Evolutionary conservation across 2,797 vertebrate genomes (phyloP).

Genomic region (Fistularia commersonii): DNA sequence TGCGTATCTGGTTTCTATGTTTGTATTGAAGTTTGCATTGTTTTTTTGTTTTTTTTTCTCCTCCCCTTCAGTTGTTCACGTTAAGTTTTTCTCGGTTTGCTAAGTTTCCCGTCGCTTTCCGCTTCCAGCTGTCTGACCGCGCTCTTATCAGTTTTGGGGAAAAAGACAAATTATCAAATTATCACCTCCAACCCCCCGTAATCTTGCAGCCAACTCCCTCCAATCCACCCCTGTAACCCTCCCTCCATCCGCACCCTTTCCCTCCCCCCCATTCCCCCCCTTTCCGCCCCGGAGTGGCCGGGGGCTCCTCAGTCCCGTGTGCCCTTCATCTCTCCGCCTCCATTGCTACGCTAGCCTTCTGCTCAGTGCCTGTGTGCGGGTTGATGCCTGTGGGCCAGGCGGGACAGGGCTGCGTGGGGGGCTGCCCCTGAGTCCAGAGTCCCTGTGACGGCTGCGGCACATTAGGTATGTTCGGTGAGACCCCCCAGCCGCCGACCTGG

Average conservation of each 20-base stretch:
- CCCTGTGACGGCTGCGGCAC: conserved; percentile 76
- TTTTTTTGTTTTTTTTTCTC: too few relatives aligned
- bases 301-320: conserved; percentile 58
- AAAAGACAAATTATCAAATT: conserved; percentile 23
- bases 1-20: conserved; percentile 51
- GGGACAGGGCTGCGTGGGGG: conserved; percentile 71
- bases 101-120: conserved; percentile 48
- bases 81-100: conserved; percentile 73
- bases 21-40: conserved; percentile 68
- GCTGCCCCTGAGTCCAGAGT: conserved; percentile 86
- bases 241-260: conserved; percentile 2
- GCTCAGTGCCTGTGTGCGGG: conserved; percentile 82
- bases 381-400: conserved; percentile 85
- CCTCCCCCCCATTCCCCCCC: conserved; percentile 6
- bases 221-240: conserved; percentile 12
- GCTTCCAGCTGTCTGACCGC: conserved; percentile 17
- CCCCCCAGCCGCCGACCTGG: conserved; percentile 74
- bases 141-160: conserved; percentile 17
- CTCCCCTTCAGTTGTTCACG: conserved; percentile 68
- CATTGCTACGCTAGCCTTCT: conserved; percentile 92
- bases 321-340: conserved; percentile 96
- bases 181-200: too few relatives aligned
- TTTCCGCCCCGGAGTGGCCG: conserved; percentile 9
- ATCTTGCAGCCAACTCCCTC: too few relatives aligned
- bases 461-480: conserved; percentile 66